Evolutionary conservation across 2,113 vertebrate genomes (phyloP), one percentile per base, ranked within the genome.

Genomic region (Gymnocephalus cernua): DNA sequence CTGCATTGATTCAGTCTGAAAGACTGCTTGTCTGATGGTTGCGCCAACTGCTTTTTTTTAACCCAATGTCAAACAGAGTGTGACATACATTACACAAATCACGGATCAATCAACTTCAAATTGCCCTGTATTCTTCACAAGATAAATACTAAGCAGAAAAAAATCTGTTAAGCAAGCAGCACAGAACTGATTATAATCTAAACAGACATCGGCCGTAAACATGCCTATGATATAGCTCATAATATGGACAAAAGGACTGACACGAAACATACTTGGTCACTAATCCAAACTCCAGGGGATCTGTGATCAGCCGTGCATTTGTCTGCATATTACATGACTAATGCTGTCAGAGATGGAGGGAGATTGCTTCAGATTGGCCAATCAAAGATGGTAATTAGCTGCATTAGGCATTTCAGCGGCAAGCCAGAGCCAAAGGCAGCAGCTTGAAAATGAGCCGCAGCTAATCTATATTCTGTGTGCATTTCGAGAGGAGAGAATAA

Each of bases 321-420:
- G 74, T 78, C 73, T 75, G 73, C 77, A 88, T 79, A 83, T 86
- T 77, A 88, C 72, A 84, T 76, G 81, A 85, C 81, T 83, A 84
- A 84, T 23, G 74, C 73, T 58, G 82, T 88, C 86, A 73, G 21
- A 85, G 74, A 89, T 16, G 85, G 72, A 67, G 71, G 47, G 45
- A 58, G 80, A 86, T 86, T 71, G 77, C 76, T 56, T 83, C 74
- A 80, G 56, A 87, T 83, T 71, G 81, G 83, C 77, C 79, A 90
- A 90, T 89, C 74, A 76, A 41, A 57, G 79, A 82, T 69, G 62
- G 45, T 82, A 86, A 91, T 92, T 89, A 88, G 89, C 86, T 38
- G 85, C 66, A 88, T 85, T 77, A 82, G 57, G 62, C 62, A 67
- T 66, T 84, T 86, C 77, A 78, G 53, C 38, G 0, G 66, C 65